phyloP scores from a whole-genome alignment of 2,888 invertebrate species.

The Rosalia funebris region DNA sequence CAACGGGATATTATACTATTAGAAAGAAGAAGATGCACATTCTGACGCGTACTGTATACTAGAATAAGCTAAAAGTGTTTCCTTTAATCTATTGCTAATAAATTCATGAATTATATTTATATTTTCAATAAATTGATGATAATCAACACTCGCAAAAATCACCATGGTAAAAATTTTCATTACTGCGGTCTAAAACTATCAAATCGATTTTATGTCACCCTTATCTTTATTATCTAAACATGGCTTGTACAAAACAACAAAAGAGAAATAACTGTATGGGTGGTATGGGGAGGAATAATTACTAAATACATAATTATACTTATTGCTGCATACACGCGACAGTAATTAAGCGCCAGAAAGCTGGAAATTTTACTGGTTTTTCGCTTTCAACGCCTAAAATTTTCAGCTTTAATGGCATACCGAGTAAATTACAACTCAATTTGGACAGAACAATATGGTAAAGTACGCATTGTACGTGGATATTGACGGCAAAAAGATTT shows the following conservation, averaged over 20 bases:
- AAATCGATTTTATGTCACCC: neutral
- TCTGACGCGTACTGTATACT: neutral
- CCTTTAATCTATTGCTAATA: too few relatives aligned
- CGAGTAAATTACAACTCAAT: neutral
- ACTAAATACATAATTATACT: conserved; percentile 1
- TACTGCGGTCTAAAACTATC: neutral
- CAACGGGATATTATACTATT: too few relatives aligned
- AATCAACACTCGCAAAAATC: too few relatives aligned
- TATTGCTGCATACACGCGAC: neutral
- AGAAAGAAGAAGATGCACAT: neutral
- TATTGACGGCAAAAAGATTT: neutral
- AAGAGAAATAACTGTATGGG: neutral
- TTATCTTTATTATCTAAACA: neutral
- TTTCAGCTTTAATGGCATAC: neutral
- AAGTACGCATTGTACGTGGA: neutral
- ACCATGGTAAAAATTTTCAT: neutral
- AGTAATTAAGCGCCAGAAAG: neutral
- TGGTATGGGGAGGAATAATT: conserved; percentile 1
- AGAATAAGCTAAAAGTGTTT: too few relatives aligned
- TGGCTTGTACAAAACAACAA: neutral
- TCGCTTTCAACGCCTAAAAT: neutral
- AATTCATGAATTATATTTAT: too few relatives aligned
- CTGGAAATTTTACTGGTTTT: neutral
- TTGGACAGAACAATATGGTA: neutral
- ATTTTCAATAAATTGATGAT: too few relatives aligned